Base-by-base conservation (phyloP, 2,797 vertebrate genomes). In the Leucoraja ocellata region DNA sequence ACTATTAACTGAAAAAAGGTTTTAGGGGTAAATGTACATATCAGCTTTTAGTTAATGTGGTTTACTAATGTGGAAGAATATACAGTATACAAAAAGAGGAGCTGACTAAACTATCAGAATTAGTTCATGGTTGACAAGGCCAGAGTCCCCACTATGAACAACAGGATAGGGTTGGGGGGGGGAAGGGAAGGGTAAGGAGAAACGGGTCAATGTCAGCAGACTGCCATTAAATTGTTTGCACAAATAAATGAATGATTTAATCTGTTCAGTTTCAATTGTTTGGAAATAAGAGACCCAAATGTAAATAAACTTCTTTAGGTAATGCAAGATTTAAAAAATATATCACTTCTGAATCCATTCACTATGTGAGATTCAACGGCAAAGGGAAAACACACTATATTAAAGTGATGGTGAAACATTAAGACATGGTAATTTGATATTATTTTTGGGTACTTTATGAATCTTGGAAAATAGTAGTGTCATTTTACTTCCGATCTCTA, bases 231-330 rank as follows among this genome's bases (percentile, higher is more conserved):
- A 14, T 13, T 86, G 7, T 86, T 86, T 86, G 61, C 25, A 61
- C 83, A 86, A 63, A 86, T 65, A 63, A 86, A 63, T 61, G 13
- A 63, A 86, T 46, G 10, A 5, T 86, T 61, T 10, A 7, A 86
- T 28, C 63, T 86, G 83, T 86, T 61, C 83, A 58, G 83, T 86
- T 86, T 86, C 25, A 86, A 32, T 86, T 86, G 83, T 63, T 63
- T 86, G 25, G 13, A 25, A 86, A 86, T 86, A 23, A 21, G 28
- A 11, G 32, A 16, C 58, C 61, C 58, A 13, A 25, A 86, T 61
- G 83, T 10, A 90, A 90, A 90, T 65, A 36, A 84, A 63, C 32
- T 6, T 90, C n/a, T 90, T 68, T 13, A 68, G 28, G 1, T 83
- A 68, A 68, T 65, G 16, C 84, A 65, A n/a, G 61, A 88, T 63